Evolutionary conservation across 2,888 invertebrate species (phyloP), one percentile per base, ranked within the genome.

Genomic region (Tipula helvola): DNA sequence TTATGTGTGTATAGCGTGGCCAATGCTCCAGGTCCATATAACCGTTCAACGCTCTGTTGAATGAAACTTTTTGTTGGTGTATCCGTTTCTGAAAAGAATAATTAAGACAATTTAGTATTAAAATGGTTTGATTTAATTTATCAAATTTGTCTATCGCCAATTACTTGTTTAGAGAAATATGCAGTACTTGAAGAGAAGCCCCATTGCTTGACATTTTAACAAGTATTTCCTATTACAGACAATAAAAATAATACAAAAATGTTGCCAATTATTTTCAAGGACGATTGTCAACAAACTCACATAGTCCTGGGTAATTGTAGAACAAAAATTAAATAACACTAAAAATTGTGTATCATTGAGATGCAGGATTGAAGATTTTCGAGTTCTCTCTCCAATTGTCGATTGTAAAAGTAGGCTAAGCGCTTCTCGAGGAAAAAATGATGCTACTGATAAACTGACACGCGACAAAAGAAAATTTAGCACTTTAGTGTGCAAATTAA

Each of bases 21-120:
- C 44, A 97, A 90, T 1, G 97, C 97, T 4, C 96, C 96, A 0
- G 97, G 96, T 0, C 97, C 97, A 90, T 97, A 97, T 2, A 97
- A 92, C 86, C 97, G 93, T 89, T 97, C 97, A 0, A 97, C 97
- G 84, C 97, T 93, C 90, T 97, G 97, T 90, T 97, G 96, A 83
- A 97, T 97, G 89, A 97, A 96, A 86, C 97, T 95, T 90, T 94
- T 95, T 89, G 94, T 93, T 18, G 94, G 93, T 89, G 93, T 86
- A 71, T 71, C 71, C 71, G 71, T 71, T 71, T 71, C 71, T 71
- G 71, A 71, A 71, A 71, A 28, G 2, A 3, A 52, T 3, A 52
- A 52, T n/a, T 52, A 12, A 47, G 18, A 28, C 7, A 47, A 47
- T 47, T 47, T 47, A 47, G 47, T 47, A 41, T 44, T 28, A 28